These are phyloP conservation scores for Mormyrops attenuatus DNA, from an alignment of 2,797 vertebrate genomes.

Conservation along the genomic window DNA sequence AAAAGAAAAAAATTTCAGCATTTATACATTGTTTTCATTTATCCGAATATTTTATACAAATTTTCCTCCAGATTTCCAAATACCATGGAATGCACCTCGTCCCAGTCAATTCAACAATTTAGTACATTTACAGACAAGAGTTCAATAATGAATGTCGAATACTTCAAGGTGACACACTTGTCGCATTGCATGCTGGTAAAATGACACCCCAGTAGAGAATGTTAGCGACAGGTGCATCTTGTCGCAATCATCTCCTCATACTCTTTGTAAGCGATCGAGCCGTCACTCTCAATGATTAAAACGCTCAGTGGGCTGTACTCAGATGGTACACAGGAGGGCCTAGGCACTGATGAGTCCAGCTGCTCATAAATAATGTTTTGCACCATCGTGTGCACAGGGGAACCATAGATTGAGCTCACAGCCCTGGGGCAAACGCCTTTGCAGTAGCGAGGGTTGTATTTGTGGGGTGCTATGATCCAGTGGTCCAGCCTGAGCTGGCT, in stretches of 20 bases:
- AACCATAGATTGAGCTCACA: conserved; percentile 79
- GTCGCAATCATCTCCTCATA: conserved; percentile 94
- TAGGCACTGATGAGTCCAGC: conserved; percentile 75
- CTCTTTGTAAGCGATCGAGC: conserved; percentile 87
- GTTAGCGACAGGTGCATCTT: conserved; percentile 83
- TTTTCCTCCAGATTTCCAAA: conserved; percentile 38
- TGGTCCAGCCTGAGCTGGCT: conserved; percentile 84
- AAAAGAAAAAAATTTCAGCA: conserved; percentile 22
- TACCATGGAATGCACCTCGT: conserved; percentile 16
- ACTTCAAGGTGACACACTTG: not conserved
- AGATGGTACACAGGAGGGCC: conserved; percentile 84
- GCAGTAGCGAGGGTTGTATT: conserved; percentile 92
- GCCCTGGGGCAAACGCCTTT: conserved; percentile 79
- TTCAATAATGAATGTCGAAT: conserved; percentile 20
- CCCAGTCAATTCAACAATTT: conserved; percentile 26
- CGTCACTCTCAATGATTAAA: conserved; percentile 80
- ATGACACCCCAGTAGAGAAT: not conserved
- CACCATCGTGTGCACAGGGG: conserved; percentile 83
- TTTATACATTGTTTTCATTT: conserved; percentile 37
- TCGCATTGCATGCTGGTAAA: conserved; percentile 12
- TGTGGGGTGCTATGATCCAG: conserved; percentile 87
- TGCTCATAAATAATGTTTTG: conserved; percentile 90
- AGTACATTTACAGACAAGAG: conserved; percentile 34
- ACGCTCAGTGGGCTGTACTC: conserved; percentile 86
- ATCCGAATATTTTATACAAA: conserved; percentile 48